These are phyloP conservation scores for Cheilosia urbana DNA, from an alignment of 2,888 invertebrate species.

Conservation along the genomic window DNA sequence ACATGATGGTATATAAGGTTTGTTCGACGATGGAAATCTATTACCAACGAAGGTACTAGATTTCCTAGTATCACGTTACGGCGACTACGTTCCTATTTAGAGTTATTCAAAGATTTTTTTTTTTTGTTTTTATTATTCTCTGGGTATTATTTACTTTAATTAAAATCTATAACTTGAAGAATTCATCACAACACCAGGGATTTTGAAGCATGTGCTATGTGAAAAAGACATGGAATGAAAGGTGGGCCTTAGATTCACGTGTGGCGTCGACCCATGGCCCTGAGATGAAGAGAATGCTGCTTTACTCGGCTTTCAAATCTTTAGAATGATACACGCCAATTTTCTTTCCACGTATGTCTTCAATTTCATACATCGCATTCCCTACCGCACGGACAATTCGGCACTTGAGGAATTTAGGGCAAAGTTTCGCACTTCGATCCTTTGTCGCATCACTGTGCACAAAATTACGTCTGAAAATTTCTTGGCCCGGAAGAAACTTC, in stretches of 20 bases:
- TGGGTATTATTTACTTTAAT: no score
- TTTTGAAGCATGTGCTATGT: no score
- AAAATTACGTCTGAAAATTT: neutral
- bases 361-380: neutral
- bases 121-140: no score
- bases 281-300: neutral
- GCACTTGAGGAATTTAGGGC: neutral
- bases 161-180: no score
- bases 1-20: no score
- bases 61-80: no score
- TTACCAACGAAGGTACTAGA: no score
- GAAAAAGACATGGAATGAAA: no score
- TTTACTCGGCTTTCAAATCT: neutral
- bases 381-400: neutral
- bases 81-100: no score
- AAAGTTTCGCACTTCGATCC: neutral
- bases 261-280: neutral
- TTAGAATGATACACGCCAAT: neutral
- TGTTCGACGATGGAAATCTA: no score
- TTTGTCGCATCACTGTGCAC: neutral
- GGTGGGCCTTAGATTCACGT: no score
- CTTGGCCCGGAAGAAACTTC: neutral
- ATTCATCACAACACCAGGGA: neutral
- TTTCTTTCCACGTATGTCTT: conserved; percentile 30
- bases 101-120: no score